phyloP scores from a whole-genome alignment of 2,797 vertebrate species.

The Amniataba percoides region DNA sequence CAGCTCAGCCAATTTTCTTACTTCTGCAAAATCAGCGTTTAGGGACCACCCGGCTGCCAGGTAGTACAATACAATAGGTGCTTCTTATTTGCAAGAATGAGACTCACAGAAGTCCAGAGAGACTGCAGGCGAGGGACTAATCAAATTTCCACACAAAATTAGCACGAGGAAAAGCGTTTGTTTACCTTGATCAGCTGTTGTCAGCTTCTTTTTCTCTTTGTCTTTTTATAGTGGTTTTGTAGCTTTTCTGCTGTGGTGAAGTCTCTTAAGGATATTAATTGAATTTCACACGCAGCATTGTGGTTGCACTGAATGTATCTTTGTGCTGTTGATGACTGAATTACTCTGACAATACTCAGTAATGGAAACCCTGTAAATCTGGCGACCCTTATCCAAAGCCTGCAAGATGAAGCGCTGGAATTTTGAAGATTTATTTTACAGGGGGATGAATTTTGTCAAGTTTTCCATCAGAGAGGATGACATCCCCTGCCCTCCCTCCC shows the following conservation, averaged over 20 bases:
- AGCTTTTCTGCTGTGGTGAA: slow-evolving; percentile 6
- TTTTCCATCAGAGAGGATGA: slow-evolving; percentile 4
- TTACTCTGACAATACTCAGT: slow-evolving; percentile 4
- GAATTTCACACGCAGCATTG: neutral
- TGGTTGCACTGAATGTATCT: neutral
- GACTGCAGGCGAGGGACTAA: slow-evolving; percentile 16
- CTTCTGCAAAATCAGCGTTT: slow-evolving; percentile 12
- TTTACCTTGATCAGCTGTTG: slow-evolving; percentile 28
- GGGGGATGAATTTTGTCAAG: neutral
- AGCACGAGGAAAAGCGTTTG: slow-evolving; percentile 1
- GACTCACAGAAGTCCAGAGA: neutral
- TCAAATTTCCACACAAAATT: slow-evolving; percentile 21
- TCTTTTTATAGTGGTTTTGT: neutral
- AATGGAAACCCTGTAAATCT: neutral
- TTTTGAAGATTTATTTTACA: slow-evolving; percentile 7
- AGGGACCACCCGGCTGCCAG: too few relatives aligned
- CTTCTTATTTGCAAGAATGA: slow-evolving; percentile 10
- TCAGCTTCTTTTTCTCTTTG: neutral
- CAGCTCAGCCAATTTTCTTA: neutral
- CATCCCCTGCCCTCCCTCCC: neutral
- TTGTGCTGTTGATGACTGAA: slow-evolving; percentile 3
- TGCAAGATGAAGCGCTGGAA: neutral
- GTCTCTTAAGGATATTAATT: slow-evolving; percentile 10
- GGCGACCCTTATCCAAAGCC: neutral
- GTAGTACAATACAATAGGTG: neutral